Evolutionary conservation across 2,888 invertebrate genomes (phyloP).

Genomic region (Trachelus iudaicus): DNA sequence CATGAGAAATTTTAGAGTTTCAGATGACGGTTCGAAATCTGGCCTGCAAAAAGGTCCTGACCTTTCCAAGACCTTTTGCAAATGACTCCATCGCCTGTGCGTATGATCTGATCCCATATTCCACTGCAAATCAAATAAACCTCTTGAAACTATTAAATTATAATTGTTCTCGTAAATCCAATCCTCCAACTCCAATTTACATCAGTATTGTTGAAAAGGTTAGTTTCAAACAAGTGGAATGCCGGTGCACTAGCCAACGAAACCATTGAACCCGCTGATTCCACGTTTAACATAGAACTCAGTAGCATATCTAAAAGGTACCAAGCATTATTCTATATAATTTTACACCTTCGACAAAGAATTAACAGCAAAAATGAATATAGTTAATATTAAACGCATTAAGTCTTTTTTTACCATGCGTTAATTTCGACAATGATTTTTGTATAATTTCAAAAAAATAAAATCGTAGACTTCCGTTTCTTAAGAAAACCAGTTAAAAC

Average conservation of each 20-base stretch:
- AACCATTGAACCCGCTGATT: neutral
- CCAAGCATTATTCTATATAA: neutral
- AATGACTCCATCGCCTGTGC: constrained; percentile 82
- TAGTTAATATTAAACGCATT: neutral
- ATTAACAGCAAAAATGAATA: neutral
- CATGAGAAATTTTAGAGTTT: constrained; percentile 85
- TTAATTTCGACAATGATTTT: neutral
- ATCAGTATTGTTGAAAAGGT: neutral
- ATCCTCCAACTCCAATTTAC: neutral
- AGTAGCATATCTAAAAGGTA: neutral
- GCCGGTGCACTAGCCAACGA: neutral
- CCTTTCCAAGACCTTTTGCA: constrained; percentile 88
- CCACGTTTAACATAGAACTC: neutral
- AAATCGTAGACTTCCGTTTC: neutral
- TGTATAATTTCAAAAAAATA: neutral
- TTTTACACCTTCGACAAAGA: neutral
- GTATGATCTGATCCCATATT: constrained; percentile 55
- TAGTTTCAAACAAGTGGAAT: neutral
- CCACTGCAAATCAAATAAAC: neutral
- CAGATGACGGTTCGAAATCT: constrained; percentile 88
- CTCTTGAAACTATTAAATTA: neutral
- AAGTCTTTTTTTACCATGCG: neutral
- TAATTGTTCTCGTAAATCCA: neutral
- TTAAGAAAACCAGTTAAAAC: neutral
- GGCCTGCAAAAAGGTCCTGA: constrained; percentile 94